phyloP scores from a whole-genome alignment of 2,797 vertebrate species.

The Lepus townsendii region DNA sequence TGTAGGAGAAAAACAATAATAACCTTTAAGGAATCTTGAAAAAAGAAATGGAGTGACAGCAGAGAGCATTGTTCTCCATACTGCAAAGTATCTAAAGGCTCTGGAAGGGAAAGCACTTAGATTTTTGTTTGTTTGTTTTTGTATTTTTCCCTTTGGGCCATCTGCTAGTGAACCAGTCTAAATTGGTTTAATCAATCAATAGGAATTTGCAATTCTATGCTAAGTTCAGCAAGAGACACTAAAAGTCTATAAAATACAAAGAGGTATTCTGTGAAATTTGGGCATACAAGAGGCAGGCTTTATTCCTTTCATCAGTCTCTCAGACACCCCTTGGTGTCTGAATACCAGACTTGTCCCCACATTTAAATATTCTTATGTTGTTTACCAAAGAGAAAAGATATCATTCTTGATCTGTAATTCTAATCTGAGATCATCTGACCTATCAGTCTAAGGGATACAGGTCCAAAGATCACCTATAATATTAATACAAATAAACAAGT shows the following conservation, averaged over 20 bases:
- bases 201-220: slow-evolving; percentile 79
- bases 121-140: slow-evolving; percentile 69
- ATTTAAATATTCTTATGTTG: not conserved
- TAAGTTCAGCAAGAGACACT: slow-evolving; percentile 71
- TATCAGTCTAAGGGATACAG: not conserved
- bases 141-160: slow-evolving; percentile 69
- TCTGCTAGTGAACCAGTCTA: slow-evolving; percentile 73
- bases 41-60: not conserved
- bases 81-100: not conserved
- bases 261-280: slow-evolving; percentile 43
- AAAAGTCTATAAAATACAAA: slow-evolving; percentile 51
- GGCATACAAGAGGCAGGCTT: not conserved
- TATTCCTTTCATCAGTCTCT: not conserved
- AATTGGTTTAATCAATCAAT: slow-evolving; percentile 81
- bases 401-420: not conserved
- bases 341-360: not conserved
- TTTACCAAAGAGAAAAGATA: not conserved
- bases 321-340: not conserved
- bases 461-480: not conserved
- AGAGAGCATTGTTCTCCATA: not conserved
- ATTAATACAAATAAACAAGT: not conserved
- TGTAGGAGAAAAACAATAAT: not conserved
- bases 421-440: slow-evolving; percentile 8
- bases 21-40: slow-evolving; percentile 41
- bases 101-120: slow-evolving; percentile 44